Conservation (phyloP, 1,140 invertebrate species). For the Tetragonula clypearis region DNA sequence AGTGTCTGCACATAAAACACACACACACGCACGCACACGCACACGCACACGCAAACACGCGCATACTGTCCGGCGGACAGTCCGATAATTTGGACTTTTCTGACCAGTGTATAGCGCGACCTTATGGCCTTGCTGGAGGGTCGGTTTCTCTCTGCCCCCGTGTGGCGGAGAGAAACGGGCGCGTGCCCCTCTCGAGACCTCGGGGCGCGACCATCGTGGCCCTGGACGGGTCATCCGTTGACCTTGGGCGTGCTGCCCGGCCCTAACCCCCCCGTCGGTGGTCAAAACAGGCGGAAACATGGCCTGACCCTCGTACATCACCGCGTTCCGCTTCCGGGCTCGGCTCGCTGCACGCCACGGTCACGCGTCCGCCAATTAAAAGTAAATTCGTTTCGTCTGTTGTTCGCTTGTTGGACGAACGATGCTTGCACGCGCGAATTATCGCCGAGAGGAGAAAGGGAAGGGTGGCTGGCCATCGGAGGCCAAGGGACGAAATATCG, state of each 20-base stretch:
- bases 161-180: constrained; percentile 34
- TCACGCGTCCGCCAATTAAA: constrained; percentile 63
- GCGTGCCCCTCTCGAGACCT: constrained; percentile 69
- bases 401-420: not conserved
- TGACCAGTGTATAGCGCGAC: constrained; percentile 45
- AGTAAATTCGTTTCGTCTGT: constrained; percentile 61
- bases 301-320: constrained; percentile 80
- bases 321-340: not conserved
- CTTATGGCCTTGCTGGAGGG: not conserved
- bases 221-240: constrained; percentile 74
- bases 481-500: constrained; percentile 30
- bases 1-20: constrained; percentile 30
- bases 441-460: not conserved
- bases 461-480: not conserved
- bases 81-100: constrained; percentile 74
- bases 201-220: constrained; percentile 74
- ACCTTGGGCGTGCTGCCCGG: constrained; percentile 79
- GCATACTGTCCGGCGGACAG: constrained; percentile 44
- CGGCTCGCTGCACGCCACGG: constrained; percentile 17
- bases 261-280: constrained; percentile 79
- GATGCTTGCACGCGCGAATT: not conserved
- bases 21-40: constrained; percentile 1
- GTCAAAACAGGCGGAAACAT: constrained; percentile 83
- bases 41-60: not conserved
- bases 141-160: not conserved